phyloP scores from a whole-genome alignment of 2,113 vertebrate species.

The Lichenostomus cassidix region DNA sequence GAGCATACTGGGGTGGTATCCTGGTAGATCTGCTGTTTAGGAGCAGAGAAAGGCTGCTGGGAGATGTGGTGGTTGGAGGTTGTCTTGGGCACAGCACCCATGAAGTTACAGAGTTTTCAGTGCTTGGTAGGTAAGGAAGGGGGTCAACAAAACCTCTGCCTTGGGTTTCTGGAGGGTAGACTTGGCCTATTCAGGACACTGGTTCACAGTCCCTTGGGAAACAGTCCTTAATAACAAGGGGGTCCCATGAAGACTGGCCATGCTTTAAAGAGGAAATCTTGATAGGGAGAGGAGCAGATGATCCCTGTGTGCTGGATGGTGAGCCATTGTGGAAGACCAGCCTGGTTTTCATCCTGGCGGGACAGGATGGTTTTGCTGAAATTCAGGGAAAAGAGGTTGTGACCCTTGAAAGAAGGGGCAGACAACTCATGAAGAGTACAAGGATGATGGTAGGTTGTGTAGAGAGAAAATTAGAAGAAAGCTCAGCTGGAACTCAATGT shows the following conservation, averaged over 20 bases:
- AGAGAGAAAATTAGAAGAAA: neutral
- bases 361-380: neutral
- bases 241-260: no score
- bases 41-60: neutral
- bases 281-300: neutral
- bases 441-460: neutral
- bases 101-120: neutral
- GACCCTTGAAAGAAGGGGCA: neutral
- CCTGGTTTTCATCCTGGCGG: neutral
- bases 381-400: neutral
- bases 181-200: neutral
- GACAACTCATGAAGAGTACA: neutral
- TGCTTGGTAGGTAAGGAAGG: neutral
- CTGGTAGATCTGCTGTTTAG: neutral
- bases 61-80: neutral
- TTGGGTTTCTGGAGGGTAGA: neutral
- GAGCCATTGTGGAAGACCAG: neutral
- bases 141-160: neutral
- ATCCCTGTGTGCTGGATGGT: rapidly evolving
- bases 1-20: neutral
- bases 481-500: neutral
- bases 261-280: neutral
- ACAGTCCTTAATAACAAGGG: neutral
- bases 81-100: neutral
- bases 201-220: neutral